Percentiles rank a stretch among this genome's conserved stretches.
Evolutionary conservation across 1,140 invertebrate genomes (phyloP).

Genomic region (Drosophila baimaii): DNA sequence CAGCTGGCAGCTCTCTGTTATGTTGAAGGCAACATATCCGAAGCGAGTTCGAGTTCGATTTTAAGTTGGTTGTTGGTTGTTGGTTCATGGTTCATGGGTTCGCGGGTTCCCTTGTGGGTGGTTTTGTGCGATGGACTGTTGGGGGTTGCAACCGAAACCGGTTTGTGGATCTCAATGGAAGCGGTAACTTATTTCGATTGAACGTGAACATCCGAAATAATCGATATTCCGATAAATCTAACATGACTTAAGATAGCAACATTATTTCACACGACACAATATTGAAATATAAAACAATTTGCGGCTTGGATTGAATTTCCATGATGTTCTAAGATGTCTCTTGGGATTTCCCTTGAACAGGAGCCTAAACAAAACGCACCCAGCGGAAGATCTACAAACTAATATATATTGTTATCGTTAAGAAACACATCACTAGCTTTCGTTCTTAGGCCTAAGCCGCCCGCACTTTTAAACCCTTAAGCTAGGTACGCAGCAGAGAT

Average conservation of each 20-base stretch:
- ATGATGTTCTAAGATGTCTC: too few species aligned
- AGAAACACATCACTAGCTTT: not conserved
- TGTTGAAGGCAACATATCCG: not conserved
- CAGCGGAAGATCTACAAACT: not conserved
- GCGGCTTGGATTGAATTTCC: not conserved
- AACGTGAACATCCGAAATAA: not conserved
- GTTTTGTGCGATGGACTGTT: not conserved
- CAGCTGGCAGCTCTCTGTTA: not conserved
- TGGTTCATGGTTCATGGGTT: constrained; percentile 12
- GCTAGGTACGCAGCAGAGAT: too few species aligned
- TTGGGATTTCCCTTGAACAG: not conserved
- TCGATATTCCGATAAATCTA: not conserved
- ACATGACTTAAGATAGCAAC: too few species aligned
- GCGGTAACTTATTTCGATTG: not conserved
- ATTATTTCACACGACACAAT: too few species aligned
- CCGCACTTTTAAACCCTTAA: not conserved
- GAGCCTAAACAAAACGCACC: not conserved
- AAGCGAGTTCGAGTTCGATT: constrained; percentile 2
- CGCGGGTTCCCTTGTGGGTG: not conserved
- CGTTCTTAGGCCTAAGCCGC: too few species aligned
- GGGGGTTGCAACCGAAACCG: constrained; percentile 18
- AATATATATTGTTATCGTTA: not conserved
- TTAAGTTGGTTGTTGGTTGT: too few species aligned
- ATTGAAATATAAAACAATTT: not conserved
- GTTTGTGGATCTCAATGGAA: constrained; percentile 1